Evolutionary conservation across 2,797 vertebrate species (phyloP).

Genomic region (Xiphorhynchus erythropygius): DNA sequence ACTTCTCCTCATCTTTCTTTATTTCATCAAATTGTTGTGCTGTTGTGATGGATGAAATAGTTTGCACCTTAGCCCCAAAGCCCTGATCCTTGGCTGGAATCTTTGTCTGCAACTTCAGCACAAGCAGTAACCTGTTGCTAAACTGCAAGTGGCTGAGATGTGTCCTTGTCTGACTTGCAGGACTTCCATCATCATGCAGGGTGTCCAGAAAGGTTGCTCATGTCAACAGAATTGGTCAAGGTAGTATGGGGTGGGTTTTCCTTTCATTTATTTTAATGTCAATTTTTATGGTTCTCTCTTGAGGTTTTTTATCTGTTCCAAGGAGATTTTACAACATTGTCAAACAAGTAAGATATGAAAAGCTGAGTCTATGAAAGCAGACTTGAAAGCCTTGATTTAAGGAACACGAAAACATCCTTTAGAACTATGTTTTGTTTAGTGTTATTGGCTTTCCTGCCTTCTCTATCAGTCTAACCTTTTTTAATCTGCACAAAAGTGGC

Average conservation of each 20-base stretch:
- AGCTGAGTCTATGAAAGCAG: background rate
- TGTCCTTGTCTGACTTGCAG: slow-evolving; percentile 11
- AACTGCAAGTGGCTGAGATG: background rate
- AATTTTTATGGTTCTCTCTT: background rate
- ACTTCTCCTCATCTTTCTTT: background rate
- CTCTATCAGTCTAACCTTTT: background rate
- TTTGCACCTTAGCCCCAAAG: background rate
- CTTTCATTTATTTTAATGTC: background rate
- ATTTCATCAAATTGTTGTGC: background rate
- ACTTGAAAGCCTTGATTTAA: background rate
- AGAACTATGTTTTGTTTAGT: background rate
- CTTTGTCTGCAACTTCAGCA: background rate
- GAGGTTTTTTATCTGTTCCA: background rate
- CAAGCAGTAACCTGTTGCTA: background rate
- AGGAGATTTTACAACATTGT: background rate
- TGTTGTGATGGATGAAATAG: background rate
- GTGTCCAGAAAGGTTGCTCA: background rate
- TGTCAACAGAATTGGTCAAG: background rate
- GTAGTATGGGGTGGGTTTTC: background rate
- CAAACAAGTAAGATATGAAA: background rate
- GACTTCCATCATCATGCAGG: background rate
- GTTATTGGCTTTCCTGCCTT: background rate
- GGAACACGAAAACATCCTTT: background rate
- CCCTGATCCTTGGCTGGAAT: background rate
- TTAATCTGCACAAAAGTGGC: background rate